A percentile compares a stretch with the other conserved stretches of the same genome.
Conservation (phyloP, 2,888 invertebrate species). For the Lordiphosa fenestrarum region DNA sequence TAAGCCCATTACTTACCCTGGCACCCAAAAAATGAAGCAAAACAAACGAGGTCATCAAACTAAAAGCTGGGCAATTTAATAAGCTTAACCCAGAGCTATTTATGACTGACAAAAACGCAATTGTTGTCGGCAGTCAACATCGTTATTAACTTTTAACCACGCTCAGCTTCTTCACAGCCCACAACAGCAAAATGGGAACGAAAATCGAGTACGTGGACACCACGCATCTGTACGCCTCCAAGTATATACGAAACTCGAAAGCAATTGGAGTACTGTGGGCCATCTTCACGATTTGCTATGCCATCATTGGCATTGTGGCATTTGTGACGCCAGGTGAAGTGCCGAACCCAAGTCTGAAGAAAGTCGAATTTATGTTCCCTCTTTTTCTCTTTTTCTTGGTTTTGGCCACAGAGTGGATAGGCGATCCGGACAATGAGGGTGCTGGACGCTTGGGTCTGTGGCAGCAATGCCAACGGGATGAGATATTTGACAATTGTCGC, state of each 20-base stretch:
- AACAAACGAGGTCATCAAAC: conserved; percentile 64
- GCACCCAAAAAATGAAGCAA: conserved; percentile 8
- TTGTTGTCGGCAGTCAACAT: conserved; percentile 21
- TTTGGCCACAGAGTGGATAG: conserved; percentile 86
- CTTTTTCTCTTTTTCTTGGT: not conserved
- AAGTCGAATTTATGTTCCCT: not conserved
- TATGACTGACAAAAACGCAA: conserved; percentile 50
- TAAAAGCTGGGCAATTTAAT: conserved; percentile 57
- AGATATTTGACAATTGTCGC: conserved; percentile 89
- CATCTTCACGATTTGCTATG: conserved; percentile 97
- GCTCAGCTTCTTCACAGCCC: conserved; percentile 35
- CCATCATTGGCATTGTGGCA: conserved; percentile 96
- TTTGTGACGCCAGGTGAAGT: conserved; percentile 91
- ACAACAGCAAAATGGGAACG: conserved; percentile 85
- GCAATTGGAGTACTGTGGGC: conserved; percentile 99
- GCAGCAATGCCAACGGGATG: conserved; percentile 91
- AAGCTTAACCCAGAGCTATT: conserved; percentile 52
- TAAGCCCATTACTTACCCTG: conserved; percentile 28
- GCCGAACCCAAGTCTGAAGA: not conserved
- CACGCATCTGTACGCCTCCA: conserved; percentile 93
- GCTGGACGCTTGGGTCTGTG: conserved; percentile 96
- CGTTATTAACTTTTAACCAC: conserved; percentile 43
- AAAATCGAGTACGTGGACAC: conserved; percentile 96
- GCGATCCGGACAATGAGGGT: conserved; percentile 90
- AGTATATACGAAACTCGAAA: conserved; percentile 94